phyloP scores from a whole-genome alignment of 1,140 invertebrate species.

The Trachelipus rathkii region DNA sequence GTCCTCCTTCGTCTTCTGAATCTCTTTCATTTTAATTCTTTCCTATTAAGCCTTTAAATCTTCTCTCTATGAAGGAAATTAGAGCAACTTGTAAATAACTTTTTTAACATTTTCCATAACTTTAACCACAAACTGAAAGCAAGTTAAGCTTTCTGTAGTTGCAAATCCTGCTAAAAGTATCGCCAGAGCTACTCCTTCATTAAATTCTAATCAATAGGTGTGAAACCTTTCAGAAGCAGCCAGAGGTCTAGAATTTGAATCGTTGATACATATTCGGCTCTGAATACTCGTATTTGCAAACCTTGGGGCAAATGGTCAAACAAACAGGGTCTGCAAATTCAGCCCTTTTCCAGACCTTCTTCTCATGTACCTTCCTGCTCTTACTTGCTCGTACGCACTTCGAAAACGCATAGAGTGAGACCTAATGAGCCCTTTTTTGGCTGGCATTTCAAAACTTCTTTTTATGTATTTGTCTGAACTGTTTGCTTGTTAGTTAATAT shows the following conservation, averaged over 20 bases:
- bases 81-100: too few species aligned
- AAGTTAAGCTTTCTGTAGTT: too few species aligned
- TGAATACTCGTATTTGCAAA: background rate
- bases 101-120: too few species aligned
- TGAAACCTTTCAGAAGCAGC: background rate
- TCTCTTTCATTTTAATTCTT: too few species aligned
- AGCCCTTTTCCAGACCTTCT: slow-evolving; percentile 11
- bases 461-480: background rate
- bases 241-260: background rate
- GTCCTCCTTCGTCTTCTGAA: too few species aligned
- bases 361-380: background rate
- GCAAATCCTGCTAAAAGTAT: too few species aligned
- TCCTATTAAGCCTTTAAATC: too few species aligned
- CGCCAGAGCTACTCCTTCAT: too few species aligned
- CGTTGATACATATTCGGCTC: background rate
- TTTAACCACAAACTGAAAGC: too few species aligned
- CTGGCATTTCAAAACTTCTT: background rate
- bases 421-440: background rate
- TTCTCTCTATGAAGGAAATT: too few species aligned
- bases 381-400: background rate
- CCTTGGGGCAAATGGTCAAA: slow-evolving; percentile 17
- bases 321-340: background rate
- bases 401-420: background rate
- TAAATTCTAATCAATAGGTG: too few species aligned
- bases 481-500: background rate